Evolutionary conservation across 2,888 invertebrate genomes (phyloP), one percentile per base, ranked within the genome.

Genomic region (Mamestra brassicae): DNA sequence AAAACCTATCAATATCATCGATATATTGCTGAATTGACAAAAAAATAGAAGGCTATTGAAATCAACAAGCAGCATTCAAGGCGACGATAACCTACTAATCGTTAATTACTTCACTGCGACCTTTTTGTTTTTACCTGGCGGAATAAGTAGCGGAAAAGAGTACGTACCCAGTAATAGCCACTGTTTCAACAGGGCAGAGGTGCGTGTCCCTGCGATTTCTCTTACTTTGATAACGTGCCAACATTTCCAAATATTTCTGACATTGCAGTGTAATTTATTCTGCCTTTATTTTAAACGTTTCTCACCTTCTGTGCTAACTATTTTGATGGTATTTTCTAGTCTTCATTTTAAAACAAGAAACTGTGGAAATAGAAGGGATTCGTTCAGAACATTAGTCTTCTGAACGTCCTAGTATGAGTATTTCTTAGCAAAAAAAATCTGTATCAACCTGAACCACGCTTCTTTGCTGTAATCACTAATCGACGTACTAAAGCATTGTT

Each of bases 51-150:
- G 76, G 77, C 82, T 77, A 78, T 78, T 83, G 80, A 79, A 84
- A 86, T 79, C 73, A 75, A 76, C 73, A n/a, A 81, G 42, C 79
- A 55, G 26, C 26, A 66, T 67, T 82, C 83, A 84, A 86, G 86
- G 85, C 71, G 81, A 80, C 85, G 86, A 87, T 87, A 87, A 86
- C 85, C 86, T 81, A 83, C 83, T 88, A 85, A 87, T 86, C 67
- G 70, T 74, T 86, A 84, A 89, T 86, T 89, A 85, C 71, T 65
- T 76, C 80, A 79, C 73, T 83, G 78, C 85, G 87, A 87, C 84
- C 85, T 87, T 85, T 87, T 89, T 80, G 84, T 86, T 85, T 85
- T 84, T 79, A 83, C 64, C n/a, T 64, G 62, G 60, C 38, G 62
- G 64, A 75, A 72, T 83, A 58, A 78, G 60, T 65, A 67, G 60